phyloP scores from a whole-genome alignment of 2,888 invertebrate genomes.

The Sinodicranocentrus sp. region DNA sequence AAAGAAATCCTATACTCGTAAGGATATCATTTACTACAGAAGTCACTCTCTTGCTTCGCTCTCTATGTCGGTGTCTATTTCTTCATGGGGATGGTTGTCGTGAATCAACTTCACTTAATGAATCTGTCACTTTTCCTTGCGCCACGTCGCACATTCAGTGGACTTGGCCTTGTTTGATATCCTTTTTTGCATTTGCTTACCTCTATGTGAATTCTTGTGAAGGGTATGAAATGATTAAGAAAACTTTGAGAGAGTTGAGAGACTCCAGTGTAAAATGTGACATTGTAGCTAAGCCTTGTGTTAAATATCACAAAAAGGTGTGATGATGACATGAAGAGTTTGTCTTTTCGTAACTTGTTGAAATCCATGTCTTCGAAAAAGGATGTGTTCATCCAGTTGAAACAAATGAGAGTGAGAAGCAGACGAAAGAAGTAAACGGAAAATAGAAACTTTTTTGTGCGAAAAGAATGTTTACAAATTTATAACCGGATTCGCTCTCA shows the following conservation, averaged over 20 bases:
- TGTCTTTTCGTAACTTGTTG: background rate
- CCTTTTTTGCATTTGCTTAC: background rate
- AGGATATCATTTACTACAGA: too few species aligned
- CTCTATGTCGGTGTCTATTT: background rate
- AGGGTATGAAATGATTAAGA: too few species aligned
- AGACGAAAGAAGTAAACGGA: background rate
- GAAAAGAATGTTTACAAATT: background rate
- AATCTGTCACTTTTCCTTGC: slow-evolving; percentile 46
- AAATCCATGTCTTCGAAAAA: background rate
- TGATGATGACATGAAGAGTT: slow-evolving; percentile 14
- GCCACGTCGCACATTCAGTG: background rate
- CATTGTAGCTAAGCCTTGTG: background rate
- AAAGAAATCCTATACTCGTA: background rate
- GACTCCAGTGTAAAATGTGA: background rate
- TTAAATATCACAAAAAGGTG: slow-evolving; percentile 7
- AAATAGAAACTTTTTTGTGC: background rate
- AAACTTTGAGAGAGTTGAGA: background rate
- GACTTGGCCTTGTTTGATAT: too few species aligned
- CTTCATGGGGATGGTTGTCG: background rate
- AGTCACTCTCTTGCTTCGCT: background rate
- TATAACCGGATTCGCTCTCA: background rate
- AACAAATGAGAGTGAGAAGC: background rate
- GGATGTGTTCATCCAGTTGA: background rate
- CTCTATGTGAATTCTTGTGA: background rate
- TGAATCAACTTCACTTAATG: slow-evolving; percentile 59